phyloP scores from a whole-genome alignment of 2,797 vertebrate species.

The Knipowitschia caucasica region DNA sequence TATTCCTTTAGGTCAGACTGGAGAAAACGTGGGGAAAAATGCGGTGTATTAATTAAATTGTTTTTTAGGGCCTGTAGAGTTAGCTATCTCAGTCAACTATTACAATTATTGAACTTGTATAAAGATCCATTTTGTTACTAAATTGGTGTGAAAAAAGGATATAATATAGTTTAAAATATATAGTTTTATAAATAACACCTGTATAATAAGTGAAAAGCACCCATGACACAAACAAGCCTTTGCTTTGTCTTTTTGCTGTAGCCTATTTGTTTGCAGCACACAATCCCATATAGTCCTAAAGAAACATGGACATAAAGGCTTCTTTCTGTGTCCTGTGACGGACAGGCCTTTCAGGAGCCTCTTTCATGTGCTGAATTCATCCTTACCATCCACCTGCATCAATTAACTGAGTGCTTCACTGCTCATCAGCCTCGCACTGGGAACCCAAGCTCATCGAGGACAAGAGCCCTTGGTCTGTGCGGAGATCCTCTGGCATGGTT shows the following conservation, averaged over 20 bases:
- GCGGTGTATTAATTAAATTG: too few species aligned
- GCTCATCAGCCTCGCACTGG: conserved; percentile 45
- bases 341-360: conserved; percentile 55
- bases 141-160: not conserved
- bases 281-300: conserved; percentile 64
- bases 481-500: conserved; percentile 28
- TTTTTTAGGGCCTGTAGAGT: too few species aligned
- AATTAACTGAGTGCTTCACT: conserved; percentile 78
- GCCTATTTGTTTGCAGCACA: conserved; percentile 71
- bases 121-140: too few species aligned
- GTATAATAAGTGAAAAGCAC: not conserved
- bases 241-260: conserved; percentile 36
- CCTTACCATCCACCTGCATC: conserved; percentile 76
- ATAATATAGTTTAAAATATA: not conserved
- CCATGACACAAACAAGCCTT: not conserved
- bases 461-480: conserved; percentile 23
- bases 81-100: too few species aligned
- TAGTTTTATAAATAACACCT: not conserved
- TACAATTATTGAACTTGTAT: too few species aligned
- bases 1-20: too few species aligned
- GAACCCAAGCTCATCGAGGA: conserved; percentile 35
- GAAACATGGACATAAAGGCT: conserved; percentile 66
- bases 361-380: conserved; percentile 78
- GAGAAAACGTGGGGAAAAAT: too few species aligned
- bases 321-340: conserved; percentile 73